Conservation (phyloP, 2,888 invertebrate species). For the Helleia helle region DNA sequence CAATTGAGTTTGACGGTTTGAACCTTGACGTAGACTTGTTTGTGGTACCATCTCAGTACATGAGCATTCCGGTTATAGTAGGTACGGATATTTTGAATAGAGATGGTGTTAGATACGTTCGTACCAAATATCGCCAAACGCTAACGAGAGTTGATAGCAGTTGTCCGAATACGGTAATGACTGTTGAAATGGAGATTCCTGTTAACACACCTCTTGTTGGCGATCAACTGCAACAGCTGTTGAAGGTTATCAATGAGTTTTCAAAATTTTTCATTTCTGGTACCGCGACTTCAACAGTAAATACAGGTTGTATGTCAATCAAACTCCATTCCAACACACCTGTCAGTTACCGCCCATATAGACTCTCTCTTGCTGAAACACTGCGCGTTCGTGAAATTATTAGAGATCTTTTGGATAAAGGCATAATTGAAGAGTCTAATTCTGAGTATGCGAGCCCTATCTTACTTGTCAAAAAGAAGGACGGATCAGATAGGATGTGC, state of each 20-base stretch:
- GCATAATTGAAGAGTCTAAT: slow-evolving; percentile 17
- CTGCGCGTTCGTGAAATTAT: slow-evolving; percentile 21
- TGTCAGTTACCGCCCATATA: slow-evolving; percentile 22
- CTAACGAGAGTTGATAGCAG: slow-evolving; percentile 8
- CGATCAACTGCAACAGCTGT: not conserved
- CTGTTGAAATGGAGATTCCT: not conserved
- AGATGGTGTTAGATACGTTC: slow-evolving; percentile 19
- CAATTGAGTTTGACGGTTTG: slow-evolving; percentile 14
- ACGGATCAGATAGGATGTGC: slow-evolving; percentile 8
- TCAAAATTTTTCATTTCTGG: not conserved
- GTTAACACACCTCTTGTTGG: not conserved
- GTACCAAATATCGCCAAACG: slow-evolving; percentile 17
- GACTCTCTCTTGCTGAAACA: slow-evolving; percentile 20
- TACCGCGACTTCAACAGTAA: slow-evolving; percentile 13
- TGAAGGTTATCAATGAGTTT: not conserved
- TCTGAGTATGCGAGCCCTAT: slow-evolving; percentile 20
- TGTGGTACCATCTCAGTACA: slow-evolving; percentile 17
- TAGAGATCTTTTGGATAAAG: slow-evolving; percentile 19
- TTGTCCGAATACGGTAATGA: not conserved
- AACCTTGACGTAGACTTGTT: slow-evolving; percentile 20
- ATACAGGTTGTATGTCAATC: slow-evolving; percentile 14
- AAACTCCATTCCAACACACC: slow-evolving; percentile 14
- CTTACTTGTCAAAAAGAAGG: slow-evolving; percentile 7
- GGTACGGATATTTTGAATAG: slow-evolving; percentile 24
- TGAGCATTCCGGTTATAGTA: slow-evolving; percentile 20